A percentile compares a stretch with the other conserved stretches of the same genome.
Evolutionary conservation across 2,888 invertebrate genomes (phyloP).

Genomic region (Ormia ochracea): DNA sequence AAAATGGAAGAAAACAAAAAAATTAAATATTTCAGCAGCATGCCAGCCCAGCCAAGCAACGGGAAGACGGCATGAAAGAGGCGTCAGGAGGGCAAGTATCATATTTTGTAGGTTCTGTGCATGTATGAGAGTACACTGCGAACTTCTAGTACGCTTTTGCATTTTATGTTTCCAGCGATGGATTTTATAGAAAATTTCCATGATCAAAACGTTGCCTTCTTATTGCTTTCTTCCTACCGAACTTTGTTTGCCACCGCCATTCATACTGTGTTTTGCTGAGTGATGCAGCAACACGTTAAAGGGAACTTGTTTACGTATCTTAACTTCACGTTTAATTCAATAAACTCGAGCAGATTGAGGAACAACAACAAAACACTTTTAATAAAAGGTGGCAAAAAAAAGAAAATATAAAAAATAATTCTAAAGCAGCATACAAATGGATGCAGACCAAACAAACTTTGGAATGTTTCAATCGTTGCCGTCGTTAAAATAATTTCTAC

Average conservation of each 20-base stretch:
- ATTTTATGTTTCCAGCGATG: background rate
- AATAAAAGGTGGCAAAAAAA: background rate
- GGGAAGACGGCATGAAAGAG: background rate
- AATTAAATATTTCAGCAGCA: background rate
- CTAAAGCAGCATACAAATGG: background rate
- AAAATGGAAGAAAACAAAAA: background rate
- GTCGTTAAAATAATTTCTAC: conserved; percentile 43
- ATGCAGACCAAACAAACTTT: conserved; percentile 24
- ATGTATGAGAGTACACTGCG: background rate
- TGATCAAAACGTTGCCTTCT: background rate
- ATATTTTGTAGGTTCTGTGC: background rate
- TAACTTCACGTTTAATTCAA: conserved; percentile 23
- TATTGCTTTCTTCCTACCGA: background rate
- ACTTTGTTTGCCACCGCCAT: background rate
- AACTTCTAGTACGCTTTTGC: background rate
- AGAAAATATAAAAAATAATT: background rate
- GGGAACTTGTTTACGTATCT: conserved; percentile 17
- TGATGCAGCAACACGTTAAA: conserved; percentile 21
- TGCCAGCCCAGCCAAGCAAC: background rate
- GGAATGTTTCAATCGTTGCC: conserved; percentile 53
- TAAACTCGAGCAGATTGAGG: background rate
- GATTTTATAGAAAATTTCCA: background rate
- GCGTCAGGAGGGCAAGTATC: background rate
- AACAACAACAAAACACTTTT: conserved; percentile 20
- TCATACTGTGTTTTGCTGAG: background rate